Evolutionary conservation across 2,797 vertebrate species (phyloP).

Genomic region (Dipus sagitta): DNA sequence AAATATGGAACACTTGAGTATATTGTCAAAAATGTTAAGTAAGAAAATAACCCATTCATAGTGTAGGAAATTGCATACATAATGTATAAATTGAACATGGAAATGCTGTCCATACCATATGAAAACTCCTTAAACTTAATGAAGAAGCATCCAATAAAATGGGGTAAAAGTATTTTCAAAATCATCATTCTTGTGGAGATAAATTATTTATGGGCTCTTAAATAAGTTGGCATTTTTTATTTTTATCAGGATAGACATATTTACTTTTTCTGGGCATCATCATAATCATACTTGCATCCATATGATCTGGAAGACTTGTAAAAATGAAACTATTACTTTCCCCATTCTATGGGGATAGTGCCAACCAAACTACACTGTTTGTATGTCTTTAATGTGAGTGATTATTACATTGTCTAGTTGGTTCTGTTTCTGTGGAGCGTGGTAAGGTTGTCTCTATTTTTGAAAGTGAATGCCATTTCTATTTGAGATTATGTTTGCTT

Average conservation of each 20-base stretch:
- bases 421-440: conserved; percentile 40
- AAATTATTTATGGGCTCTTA: neutral
- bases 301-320: neutral
- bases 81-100: neutral
- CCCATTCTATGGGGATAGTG: neutral
- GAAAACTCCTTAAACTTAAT: neutral
- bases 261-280: neutral
- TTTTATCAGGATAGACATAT: neutral
- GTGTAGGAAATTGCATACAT: neutral
- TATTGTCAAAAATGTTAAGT: neutral
- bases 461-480: conserved; percentile 9
- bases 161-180: neutral
- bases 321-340: conserved; percentile 20
- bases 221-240: neutral
- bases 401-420: conserved; percentile 1
- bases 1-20: neutral
- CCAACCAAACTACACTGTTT: neutral
- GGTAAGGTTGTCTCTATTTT: neutral
- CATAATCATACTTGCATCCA: neutral
- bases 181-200: neutral
- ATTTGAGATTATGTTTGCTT: conserved; percentile 21
- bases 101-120: neutral
- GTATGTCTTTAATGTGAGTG: neutral
- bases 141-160: neutral
- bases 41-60: neutral